Evolutionary conservation across 2,113 vertebrate genomes (phyloP).

Genomic region (Clarias batrachus): DNA sequence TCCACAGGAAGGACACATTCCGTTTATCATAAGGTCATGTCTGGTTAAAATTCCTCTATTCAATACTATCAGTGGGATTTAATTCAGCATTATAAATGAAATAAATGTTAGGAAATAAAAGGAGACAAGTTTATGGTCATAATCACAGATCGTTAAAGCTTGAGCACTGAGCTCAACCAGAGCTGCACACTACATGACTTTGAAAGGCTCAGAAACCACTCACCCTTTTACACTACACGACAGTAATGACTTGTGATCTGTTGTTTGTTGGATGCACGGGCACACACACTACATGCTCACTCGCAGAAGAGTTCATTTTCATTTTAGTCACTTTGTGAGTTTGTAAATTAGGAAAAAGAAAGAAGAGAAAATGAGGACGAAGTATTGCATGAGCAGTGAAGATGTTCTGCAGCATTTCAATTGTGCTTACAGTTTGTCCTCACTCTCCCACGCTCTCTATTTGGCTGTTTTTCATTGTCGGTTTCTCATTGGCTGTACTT

Average conservation of each 20-base stretch:
- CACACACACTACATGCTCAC: not conserved
- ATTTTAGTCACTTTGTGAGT: not conserved
- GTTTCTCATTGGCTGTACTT: not conserved
- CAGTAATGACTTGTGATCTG: not conserved
- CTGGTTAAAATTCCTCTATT: not conserved
- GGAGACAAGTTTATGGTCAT: too few species aligned
- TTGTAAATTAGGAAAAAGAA: not conserved
- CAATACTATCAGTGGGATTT: not conserved
- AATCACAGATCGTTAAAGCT: not conserved
- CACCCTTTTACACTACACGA: not conserved
- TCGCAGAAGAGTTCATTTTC: not conserved
- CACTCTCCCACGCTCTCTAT: not conserved
- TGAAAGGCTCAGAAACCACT: not conserved
- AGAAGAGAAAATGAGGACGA: not conserved
- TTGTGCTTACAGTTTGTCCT: not conserved
- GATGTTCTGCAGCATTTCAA: not conserved
- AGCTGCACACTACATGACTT: not conserved
- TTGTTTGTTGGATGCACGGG: not conserved
- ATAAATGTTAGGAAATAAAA: not conserved
- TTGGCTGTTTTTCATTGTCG: not conserved
- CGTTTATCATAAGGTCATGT: not conserved
- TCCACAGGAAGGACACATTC: not conserved
- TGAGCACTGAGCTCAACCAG: not conserved
- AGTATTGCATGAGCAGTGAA: not conserved
- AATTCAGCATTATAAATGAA: not conserved